phyloP scores from a whole-genome alignment of 37 sponge, comb jelly and placozoan genomes.

The Axinella damicornis region DNA sequence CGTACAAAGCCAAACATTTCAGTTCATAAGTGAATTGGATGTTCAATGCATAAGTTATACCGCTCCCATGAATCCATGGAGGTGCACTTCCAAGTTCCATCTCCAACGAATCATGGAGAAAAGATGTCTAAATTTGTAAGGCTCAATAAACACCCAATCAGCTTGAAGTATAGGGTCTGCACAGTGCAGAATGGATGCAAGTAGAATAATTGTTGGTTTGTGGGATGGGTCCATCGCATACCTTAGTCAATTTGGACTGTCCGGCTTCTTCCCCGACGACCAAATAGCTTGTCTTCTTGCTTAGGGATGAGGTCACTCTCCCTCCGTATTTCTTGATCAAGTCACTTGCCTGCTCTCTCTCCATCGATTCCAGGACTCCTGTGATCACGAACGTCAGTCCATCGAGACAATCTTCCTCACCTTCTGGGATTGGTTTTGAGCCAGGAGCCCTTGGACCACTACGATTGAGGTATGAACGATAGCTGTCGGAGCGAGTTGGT shows the following conservation, averaged over 20 bases:
- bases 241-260: constrained; percentile 84
- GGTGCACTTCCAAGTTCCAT: too few relatives aligned
- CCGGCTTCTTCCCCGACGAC: constrained; percentile 94
- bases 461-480: constrained; percentile 64
- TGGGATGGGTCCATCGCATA: too few relatives aligned
- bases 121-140: too few relatives aligned
- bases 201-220: too few relatives aligned
- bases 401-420: constrained; percentile 59
- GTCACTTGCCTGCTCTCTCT: constrained; percentile 87
- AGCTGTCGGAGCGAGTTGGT: constrained; percentile 30
- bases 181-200: too few relatives aligned
- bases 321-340: constrained; percentile 93
- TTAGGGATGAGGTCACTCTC: constrained; percentile 78
- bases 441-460: constrained; percentile 78
- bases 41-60: too few relatives aligned
- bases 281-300: constrained; percentile 89
- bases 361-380: constrained; percentile 93
- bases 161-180: too few relatives aligned
- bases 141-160: too few relatives aligned
- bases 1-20: too few relatives aligned
- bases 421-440: constrained; percentile 80
- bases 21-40: too few relatives aligned
- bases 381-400: constrained; percentile 85
- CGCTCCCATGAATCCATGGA: too few relatives aligned
- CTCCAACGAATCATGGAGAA: too few relatives aligned